Evolutionary conservation across 2,888 invertebrate genomes (phyloP).

Genomic region (Cetonia aurata): DNA sequence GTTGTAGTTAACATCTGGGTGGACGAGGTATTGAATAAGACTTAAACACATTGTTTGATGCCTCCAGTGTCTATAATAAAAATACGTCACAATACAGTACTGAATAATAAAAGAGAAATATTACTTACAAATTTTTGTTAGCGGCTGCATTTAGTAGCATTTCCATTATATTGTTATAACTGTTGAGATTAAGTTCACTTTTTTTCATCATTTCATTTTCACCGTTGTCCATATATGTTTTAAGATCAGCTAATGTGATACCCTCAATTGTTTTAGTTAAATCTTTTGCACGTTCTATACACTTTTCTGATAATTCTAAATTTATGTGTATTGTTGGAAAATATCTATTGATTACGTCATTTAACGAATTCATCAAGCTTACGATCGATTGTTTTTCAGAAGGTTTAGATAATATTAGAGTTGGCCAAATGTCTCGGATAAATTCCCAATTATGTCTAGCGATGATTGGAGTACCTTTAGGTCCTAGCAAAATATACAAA

Average conservation of each 20-base stretch:
- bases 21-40: constrained; percentile 79
- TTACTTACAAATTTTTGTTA: constrained; percentile 68
- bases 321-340: constrained; percentile 76
- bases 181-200: constrained; percentile 67
- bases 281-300: constrained; percentile 67
- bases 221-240: constrained; percentile 61
- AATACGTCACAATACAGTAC: constrained; percentile 31
- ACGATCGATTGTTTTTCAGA: constrained; percentile 90
- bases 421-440: constrained; percentile 81
- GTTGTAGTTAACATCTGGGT: constrained; percentile 78
- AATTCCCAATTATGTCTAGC: constrained; percentile 83
- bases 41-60: constrained; percentile 81
- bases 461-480: constrained; percentile 74
- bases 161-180: constrained; percentile 69
- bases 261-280: constrained; percentile 66
- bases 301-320: constrained; percentile 69
- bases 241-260: constrained; percentile 63
- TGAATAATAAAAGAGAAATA: constrained; percentile 11
- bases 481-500: constrained; percentile 80
- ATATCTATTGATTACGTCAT: constrained; percentile 70
- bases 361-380: constrained; percentile 71
- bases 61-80: constrained; percentile 80
- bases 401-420: constrained; percentile 80
- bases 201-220: constrained; percentile 59
- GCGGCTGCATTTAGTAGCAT: constrained; percentile 71